These are phyloP conservation scores for Iphiclides podalirius DNA, from an alignment of 2,888 invertebrate genomes.

Conservation along the genomic window DNA sequence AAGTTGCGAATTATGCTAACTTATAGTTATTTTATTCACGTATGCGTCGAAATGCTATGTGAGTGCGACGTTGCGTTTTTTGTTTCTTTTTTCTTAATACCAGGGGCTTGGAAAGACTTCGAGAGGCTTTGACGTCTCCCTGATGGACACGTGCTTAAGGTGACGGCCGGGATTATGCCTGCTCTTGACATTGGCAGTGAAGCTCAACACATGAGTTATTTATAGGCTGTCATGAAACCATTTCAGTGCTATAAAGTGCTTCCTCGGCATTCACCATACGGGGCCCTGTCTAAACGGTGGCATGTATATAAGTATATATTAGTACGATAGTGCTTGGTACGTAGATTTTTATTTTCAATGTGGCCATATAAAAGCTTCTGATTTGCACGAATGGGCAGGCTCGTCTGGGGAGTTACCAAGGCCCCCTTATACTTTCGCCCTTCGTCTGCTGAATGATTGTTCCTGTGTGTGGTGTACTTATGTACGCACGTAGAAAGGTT, in stretches of 20 bases:
- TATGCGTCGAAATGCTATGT: not conserved
- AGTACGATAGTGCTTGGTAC: too few relatives aligned
- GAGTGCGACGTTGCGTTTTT: not conserved
- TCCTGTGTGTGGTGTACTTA: too few relatives aligned
- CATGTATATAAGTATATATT: not conserved
- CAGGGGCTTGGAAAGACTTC: constrained; percentile 11
- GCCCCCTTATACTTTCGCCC: too few relatives aligned
- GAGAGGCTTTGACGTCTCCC: constrained; percentile 5
- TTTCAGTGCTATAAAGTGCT: constrained; percentile 16
- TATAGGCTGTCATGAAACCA: constrained; percentile 19
- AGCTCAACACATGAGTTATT: constrained; percentile 16
- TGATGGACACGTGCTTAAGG: constrained; percentile 20
- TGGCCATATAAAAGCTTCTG: too few relatives aligned
- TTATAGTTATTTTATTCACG: constrained; percentile 20
- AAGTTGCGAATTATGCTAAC: constrained; percentile 8
- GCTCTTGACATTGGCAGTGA: constrained; percentile 23
- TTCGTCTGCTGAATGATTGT: too few relatives aligned
- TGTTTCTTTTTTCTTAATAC: constrained; percentile 7
- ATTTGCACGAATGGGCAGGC: too few relatives aligned
- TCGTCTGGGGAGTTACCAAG: too few relatives aligned
- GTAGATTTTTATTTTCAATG: too few relatives aligned
- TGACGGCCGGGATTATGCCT: constrained; percentile 21
- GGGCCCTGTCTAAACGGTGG: not conserved
- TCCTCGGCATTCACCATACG: not conserved
- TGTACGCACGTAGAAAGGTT: too few relatives aligned